Percentiles rank a stretch among this genome's conserved stretches.
These are phyloP conservation scores for Tanaodytes sp. DNA, from an alignment of 2,888 invertebrate species.

Conservation along the genomic window DNA sequence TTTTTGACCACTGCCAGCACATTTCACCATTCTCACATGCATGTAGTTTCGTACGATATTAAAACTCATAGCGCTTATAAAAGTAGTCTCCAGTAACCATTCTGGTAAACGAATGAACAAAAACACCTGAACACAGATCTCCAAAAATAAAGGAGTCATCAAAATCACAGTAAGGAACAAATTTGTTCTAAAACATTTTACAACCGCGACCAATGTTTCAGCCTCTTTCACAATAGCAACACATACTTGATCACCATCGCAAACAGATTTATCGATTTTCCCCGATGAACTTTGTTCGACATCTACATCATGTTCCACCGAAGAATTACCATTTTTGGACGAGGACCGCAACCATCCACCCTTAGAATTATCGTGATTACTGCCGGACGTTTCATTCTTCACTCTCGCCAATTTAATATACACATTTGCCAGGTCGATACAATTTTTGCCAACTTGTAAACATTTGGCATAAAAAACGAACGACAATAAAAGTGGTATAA, in stretches of 20 bases:
- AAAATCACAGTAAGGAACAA: slow-evolving; percentile 52
- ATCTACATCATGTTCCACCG: background rate
- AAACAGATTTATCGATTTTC: background rate
- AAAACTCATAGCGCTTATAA: slow-evolving; percentile 50
- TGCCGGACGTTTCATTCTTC: background rate
- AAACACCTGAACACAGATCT: slow-evolving; percentile 57
- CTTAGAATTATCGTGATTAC: background rate
- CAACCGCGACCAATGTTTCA: slow-evolving; percentile 27
- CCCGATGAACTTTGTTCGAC: background rate
- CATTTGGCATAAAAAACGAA: slow-evolving; percentile 35
- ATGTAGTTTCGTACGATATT: slow-evolving; percentile 55
- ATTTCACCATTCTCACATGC: slow-evolving; percentile 54
- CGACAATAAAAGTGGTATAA: slow-evolving; percentile 44
- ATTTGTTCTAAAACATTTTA: slow-evolving; percentile 50
- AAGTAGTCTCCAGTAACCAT: slow-evolving; percentile 57
- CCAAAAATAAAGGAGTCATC: slow-evolving; percentile 60
- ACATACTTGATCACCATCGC: slow-evolving; percentile 15
- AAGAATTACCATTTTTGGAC: background rate
- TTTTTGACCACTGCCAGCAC: too few species aligned
- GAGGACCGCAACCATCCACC: slow-evolving; percentile 22
- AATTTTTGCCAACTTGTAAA: slow-evolving; percentile 38
- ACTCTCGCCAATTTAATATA: slow-evolving; percentile 10
- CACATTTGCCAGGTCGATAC: slow-evolving; percentile 13
- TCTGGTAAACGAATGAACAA: slow-evolving; percentile 54
- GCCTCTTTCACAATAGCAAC: slow-evolving; percentile 23